Percentiles rank a stretch among this genome's conserved stretches.
Conservation (phyloP, 2,797 vertebrate genomes). For the Steatocranus sp. region DNA sequence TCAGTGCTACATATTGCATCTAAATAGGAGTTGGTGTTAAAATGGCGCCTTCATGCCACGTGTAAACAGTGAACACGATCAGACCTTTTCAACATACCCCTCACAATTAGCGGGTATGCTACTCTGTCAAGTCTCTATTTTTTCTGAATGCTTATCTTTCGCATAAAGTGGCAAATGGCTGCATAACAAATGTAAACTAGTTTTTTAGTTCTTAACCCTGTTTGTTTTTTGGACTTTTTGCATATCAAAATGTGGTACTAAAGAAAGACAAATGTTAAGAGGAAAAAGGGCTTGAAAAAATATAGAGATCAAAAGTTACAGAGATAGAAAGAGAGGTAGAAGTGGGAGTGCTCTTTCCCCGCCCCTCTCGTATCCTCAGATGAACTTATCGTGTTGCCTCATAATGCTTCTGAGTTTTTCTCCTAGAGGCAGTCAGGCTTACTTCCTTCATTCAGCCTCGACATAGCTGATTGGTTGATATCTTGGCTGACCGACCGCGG, state of each 20-base stretch:
- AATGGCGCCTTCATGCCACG: slow-evolving; percentile 75
- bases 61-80: slow-evolving; percentile 56
- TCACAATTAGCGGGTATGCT: slow-evolving; percentile 24
- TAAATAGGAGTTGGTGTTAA: slow-evolving; percentile 58
- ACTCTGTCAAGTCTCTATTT: slow-evolving; percentile 4
- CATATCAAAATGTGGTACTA: not conserved
- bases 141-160: not conserved
- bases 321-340: slow-evolving; percentile 64
- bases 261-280: slow-evolving; percentile 28
- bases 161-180: not conserved
- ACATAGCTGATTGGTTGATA: slow-evolving; percentile 68
- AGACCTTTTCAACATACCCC: slow-evolving; percentile 51
- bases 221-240: not conserved
- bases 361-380: slow-evolving; percentile 79
- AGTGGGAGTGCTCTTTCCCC: slow-evolving; percentile 63
- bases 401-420: slow-evolving; percentile 71
- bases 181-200: not conserved
- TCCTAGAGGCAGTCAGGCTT: slow-evolving; percentile 68
- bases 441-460: slow-evolving; percentile 73
- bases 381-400: slow-evolving; percentile 82
- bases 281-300: slow-evolving; percentile 44
- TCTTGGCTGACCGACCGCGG: slow-evolving; percentile 60
- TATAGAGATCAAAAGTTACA: slow-evolving; percentile 59
- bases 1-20: slow-evolving; percentile 15
- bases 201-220: not conserved